Base-by-base conservation (phyloP, 2,888 invertebrate species). In the Dryobota labecula region DNA sequence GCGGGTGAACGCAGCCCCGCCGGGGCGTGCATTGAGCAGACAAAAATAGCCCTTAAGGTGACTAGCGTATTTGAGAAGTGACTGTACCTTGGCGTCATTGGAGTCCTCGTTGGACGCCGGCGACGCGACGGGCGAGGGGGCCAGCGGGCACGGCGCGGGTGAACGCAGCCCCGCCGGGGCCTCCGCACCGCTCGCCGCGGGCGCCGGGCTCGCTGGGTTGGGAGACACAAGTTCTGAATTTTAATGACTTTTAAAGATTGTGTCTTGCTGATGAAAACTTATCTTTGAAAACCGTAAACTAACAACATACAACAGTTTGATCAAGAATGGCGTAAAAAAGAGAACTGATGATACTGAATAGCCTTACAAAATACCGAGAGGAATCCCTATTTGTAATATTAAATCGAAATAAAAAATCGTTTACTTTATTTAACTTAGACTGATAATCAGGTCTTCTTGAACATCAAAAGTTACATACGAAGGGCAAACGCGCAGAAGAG, bases 161-260 rank as follows among this genome's bases (percentile, higher is more conserved):
- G 90, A 89, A 36, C 83, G n/a, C n/a, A n/a, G n/a, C 36, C 92
- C 92, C 62, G 86, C 65, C 0, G 94, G 92, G 2, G 94, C 92
- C 82, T 95, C 94, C 30, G 95, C 88, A 3, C 90, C 94, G 75
- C 94, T 93, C 61, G 94, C 93, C 7, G 94, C 94, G 77, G 94
- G 94, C 24, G 94, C 90, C 60, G 94, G 86, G 0, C 93, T 94
- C 36, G 93, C 94, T 94, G 88, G 2, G 8, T 61, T 54, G 67
- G 3, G 9, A 30, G 9, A 18, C 0, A 2, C 0, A 18, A 24
- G 11, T 33, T 0, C n/a, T 0, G 36, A 41, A 33, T 15, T 38
- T 2, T 2, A 66, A 67, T 18, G 11, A 27, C n/a, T n/a, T 15
- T 57, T 24, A 8, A 2, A 24, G 33, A 1, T 33, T 11, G n/a